phyloP scores from a whole-genome alignment of 2,888 invertebrate species.

The Schrankia costaestrigalis region DNA sequence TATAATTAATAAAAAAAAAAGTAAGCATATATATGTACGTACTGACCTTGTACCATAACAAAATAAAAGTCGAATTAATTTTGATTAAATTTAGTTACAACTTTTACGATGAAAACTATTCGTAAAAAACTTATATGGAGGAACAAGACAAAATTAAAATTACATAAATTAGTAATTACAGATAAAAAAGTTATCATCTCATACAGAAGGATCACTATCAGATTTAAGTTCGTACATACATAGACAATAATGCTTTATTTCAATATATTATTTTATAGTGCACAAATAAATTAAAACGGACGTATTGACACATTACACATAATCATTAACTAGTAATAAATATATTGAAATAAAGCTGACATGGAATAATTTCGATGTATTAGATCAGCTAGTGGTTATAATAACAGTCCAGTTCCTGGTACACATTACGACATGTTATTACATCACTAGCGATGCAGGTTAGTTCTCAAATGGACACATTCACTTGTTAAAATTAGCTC shows the following conservation, averaged over 20 bases:
- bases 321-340: conserved; percentile 21
- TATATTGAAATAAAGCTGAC: conserved; percentile 38
- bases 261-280: conserved; percentile 41
- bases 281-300: conserved; percentile 28
- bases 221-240: conserved; percentile 55
- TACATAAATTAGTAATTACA: conserved; percentile 44
- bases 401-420: background rate
- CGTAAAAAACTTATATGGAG: conserved; percentile 38
- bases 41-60: conserved; percentile 57
- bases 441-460: conserved; percentile 16
- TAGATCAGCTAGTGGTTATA: conserved; percentile 14
- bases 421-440: background rate
- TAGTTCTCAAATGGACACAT: conserved; percentile 36
- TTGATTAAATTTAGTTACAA: too few relatives aligned
- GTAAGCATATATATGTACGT: conserved; percentile 59
- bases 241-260: conserved; percentile 50
- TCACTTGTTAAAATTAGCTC: conserved; percentile 36
- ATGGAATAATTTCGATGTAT: conserved; percentile 29
- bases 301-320: conserved; percentile 26
- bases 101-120: too few relatives aligned
- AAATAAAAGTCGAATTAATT: too few relatives aligned
- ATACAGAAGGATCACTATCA: conserved; percentile 36
- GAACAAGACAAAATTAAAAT: conserved; percentile 30
- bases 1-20: conserved; percentile 29
- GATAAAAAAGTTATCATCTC: conserved; percentile 43